A percentile compares a stretch with the other conserved stretches of the same genome.
phyloP scores from a whole-genome alignment of 2,797 vertebrate genomes.

The Hydrolagus colliei region DNA sequence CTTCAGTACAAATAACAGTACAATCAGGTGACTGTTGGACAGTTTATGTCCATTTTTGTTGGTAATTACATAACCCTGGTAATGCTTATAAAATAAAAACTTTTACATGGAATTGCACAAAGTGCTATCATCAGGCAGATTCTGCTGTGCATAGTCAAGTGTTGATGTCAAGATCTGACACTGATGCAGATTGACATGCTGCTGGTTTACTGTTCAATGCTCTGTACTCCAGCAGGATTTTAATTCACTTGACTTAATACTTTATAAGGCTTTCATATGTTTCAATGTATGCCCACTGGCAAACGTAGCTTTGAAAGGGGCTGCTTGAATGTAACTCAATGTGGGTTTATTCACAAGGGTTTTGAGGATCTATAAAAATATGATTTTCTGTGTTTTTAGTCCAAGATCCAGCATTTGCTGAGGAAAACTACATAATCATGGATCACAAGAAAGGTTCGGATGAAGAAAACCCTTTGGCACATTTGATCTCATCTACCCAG shows the following conservation, averaged over 20 bases:
- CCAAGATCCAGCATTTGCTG: not conserved
- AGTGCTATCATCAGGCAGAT: not conserved
- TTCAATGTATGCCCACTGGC: not conserved
- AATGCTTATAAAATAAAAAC: not conserved
- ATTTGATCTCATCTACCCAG: no score
- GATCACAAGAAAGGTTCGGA: not conserved
- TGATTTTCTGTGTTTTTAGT: no score
- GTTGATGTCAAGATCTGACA: not conserved
- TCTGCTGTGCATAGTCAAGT: not conserved
- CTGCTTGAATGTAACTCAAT: not conserved
- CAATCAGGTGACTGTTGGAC: no score
- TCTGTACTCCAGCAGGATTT: not conserved
- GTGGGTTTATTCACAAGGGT: not conserved
- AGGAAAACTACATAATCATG: not conserved
- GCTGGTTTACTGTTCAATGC: not conserved
- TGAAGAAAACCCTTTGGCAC: no score
- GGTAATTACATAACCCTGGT: no score
- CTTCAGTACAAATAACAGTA: no score
- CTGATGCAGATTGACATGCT: not conserved
- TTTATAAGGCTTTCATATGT: not conserved
- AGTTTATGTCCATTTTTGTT: no score
- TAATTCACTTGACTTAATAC: not conserved
- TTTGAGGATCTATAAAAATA: not conserved
- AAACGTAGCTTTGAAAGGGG: not conserved
- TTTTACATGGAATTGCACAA: not conserved